phyloP scores from a whole-genome alignment of 2,888 invertebrate species.

The Drosophila leonis region DNA sequence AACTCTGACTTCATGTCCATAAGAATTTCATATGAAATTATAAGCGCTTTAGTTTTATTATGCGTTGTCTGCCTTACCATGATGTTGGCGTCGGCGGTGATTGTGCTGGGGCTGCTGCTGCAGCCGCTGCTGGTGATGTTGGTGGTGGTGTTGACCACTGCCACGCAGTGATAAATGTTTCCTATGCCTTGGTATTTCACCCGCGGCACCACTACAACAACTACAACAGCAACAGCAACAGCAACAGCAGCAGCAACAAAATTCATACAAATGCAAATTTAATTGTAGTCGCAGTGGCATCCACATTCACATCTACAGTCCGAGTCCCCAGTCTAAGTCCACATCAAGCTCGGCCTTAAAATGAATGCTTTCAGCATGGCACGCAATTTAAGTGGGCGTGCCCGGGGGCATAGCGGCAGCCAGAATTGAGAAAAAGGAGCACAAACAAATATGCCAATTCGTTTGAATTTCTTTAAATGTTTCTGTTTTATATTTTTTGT shows the following conservation, averaged over 20 bases:
- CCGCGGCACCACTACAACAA: conserved; percentile 65
- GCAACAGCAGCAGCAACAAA: conserved; percentile 40
- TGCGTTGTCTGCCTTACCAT: conserved; percentile 58
- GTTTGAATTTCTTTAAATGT: conserved; percentile 80
- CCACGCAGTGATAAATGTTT: conserved; percentile 84
- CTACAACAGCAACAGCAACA: conserved; percentile 26
- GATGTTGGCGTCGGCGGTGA: conserved; percentile 56
- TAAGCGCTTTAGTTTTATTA: conserved; percentile 84
- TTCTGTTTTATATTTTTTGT: conserved; percentile 30
- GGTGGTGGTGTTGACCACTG: conserved; percentile 42
- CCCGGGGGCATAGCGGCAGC: conserved; percentile 64
- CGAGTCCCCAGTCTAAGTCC: conserved; percentile 41
- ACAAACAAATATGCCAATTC: conserved; percentile 72
- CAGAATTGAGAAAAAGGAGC: conserved; percentile 21
- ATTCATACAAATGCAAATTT: conserved; percentile 85
- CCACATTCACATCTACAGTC: conserved; percentile 32
- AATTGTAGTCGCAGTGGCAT: conserved; percentile 82
- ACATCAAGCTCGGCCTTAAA: conserved; percentile 65
- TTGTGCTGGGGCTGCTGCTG: conserved; percentile 28
- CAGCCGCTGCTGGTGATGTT: conserved; percentile 32
- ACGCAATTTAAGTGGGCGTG: conserved; percentile 85
- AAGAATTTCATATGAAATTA: conserved; percentile 83
- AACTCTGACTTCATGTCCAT: conserved; percentile 34
- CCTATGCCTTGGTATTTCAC: conserved; percentile 81
- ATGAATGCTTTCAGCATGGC: conserved; percentile 83